phyloP scores from a whole-genome alignment of 1,140 invertebrate species.

The Hyles vespertilio region DNA sequence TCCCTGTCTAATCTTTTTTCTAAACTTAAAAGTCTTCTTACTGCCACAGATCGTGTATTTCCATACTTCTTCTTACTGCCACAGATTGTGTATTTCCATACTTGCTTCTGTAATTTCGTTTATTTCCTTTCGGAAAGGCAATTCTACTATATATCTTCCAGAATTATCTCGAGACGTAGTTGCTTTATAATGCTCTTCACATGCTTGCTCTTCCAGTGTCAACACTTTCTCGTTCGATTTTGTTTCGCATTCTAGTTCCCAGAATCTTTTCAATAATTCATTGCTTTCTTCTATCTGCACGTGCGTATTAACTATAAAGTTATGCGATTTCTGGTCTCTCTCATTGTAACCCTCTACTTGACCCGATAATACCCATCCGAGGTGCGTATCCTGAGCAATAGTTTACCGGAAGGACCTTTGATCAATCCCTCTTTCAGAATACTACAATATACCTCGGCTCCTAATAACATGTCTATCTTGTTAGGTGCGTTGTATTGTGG shows the following conservation, averaged over 20 bases:
- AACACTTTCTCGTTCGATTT: conserved; percentile 3
- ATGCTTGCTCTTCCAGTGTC: conserved; percentile 18
- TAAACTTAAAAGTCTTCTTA: conserved; percentile 15
- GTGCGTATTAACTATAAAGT: neutral
- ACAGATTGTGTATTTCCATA: no score
- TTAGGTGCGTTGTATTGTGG: conserved; percentile 24
- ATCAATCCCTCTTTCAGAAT: conserved; percentile 22
- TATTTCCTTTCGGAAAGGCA: conserved; percentile 20
- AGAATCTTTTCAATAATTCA: conserved; percentile 23
- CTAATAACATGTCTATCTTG: conserved; percentile 26
- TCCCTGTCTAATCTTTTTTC: conserved; percentile 17
- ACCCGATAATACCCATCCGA: conserved; percentile 22
- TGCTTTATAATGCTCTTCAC: conserved; percentile 25
- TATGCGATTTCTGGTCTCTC: neutral
- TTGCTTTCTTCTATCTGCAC: conserved; percentile 14
- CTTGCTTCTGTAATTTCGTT: neutral
- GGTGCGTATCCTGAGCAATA: neutral
- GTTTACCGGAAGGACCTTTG: conserved; percentile 11
- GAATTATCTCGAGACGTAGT: conserved; percentile 17
- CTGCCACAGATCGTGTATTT: conserved; percentile 11
- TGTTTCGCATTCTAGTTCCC: conserved; percentile 17
- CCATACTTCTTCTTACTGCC: no score
- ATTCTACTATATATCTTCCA: conserved; percentile 21
- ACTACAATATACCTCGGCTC: conserved; percentile 22
- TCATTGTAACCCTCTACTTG: conserved; percentile 15